Percentiles rank a stretch among this genome's conserved stretches.
These are phyloP conservation scores for Astyanax mexicanus DNA, from an alignment of 2,797 vertebrate species.

Conservation along the genomic window DNA sequence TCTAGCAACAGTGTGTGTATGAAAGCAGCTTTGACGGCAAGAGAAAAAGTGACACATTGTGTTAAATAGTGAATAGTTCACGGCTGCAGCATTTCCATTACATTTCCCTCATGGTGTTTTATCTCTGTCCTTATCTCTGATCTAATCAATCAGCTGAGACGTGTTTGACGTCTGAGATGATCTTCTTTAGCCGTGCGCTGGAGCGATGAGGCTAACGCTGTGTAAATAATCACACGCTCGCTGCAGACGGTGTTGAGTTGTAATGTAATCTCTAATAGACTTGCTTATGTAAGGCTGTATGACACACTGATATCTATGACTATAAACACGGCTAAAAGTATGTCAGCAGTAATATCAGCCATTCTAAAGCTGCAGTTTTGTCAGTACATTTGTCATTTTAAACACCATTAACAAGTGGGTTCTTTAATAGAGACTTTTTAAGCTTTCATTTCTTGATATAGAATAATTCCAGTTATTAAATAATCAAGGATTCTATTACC, in stretches of 20 bases:
- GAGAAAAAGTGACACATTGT: background rate
- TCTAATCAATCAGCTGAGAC: background rate
- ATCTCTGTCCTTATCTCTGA: background rate
- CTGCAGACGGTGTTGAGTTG: background rate
- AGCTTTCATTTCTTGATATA: too few relatives aligned
- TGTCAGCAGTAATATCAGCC: too few relatives aligned
- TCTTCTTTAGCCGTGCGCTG: background rate
- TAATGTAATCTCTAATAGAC: background rate
- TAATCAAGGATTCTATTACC: too few relatives aligned
- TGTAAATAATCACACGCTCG: background rate
- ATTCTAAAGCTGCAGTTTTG: too few relatives aligned
- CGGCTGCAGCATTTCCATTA: too few relatives aligned
- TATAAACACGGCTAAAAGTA: background rate
- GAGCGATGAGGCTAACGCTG: background rate
- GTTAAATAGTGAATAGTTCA: too few relatives aligned
- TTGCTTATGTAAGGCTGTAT: background rate
- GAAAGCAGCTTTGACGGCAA: background rate
- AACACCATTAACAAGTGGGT: too few relatives aligned
- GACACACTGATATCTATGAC: background rate
- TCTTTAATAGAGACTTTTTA: too few relatives aligned
- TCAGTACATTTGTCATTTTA: too few relatives aligned
- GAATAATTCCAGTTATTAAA: too few relatives aligned
- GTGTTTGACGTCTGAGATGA: too few relatives aligned
- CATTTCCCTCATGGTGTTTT: too few relatives aligned
- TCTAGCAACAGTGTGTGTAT: background rate